Conservation (phyloP, 2,797 vertebrate genomes). For the Girardinus metallicus region DNA sequence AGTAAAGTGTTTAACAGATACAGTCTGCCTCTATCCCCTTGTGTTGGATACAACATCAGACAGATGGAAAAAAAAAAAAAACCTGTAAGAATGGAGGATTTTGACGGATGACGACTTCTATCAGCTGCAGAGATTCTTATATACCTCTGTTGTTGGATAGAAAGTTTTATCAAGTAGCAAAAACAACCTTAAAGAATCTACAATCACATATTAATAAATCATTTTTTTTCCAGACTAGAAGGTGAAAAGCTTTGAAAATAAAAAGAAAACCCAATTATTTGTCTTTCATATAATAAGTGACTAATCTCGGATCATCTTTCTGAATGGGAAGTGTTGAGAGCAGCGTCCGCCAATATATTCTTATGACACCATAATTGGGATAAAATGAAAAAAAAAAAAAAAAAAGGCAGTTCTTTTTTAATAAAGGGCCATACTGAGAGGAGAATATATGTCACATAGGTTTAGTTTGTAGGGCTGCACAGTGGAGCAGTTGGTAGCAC, state of each 20-base stretch:
- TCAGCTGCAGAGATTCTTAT: background rate
- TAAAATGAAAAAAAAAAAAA: background rate
- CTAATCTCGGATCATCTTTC: background rate
- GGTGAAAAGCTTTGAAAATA: background rate
- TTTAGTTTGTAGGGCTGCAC: too few relatives aligned
- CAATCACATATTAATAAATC: too few relatives aligned
- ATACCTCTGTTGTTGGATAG: background rate
- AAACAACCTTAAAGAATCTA: background rate
- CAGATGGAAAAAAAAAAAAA: background rate
- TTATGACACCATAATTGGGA: background rate
- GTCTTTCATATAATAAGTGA: background rate
- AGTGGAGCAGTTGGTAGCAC: too few relatives aligned
- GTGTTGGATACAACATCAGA: conserved; percentile 13
- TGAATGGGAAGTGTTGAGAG: background rate
- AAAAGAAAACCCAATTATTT: background rate
- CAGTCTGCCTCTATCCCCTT: background rate
- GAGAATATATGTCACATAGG: background rate
- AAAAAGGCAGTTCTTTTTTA: background rate
- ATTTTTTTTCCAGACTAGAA: background rate
- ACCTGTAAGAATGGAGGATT: background rate
- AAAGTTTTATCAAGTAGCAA: background rate
- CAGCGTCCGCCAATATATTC: background rate
- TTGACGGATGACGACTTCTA: background rate
- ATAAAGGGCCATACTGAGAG: background rate
- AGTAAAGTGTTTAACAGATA: conserved; percentile 8